Conservation (phyloP, 2,113 vertebrate species). For the Typhlomys cinereus region DNA sequence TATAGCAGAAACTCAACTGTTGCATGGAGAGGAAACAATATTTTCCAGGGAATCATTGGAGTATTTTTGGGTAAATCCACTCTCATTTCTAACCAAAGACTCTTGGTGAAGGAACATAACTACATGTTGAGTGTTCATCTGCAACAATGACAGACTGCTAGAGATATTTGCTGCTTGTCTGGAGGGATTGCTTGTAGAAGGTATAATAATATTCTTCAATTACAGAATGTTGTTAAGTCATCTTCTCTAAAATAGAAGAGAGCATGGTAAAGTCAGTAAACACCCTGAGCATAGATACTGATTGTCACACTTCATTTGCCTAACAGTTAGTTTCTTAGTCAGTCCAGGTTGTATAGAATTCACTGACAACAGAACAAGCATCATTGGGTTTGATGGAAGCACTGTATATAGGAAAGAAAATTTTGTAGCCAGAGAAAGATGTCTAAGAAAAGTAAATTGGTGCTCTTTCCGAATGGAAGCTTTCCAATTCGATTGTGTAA, state of each 20-base stretch:
- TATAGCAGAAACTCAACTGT: background rate
- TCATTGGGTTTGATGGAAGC: background rate
- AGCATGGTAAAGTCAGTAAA: no score
- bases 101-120: background rate
- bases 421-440: background rate
- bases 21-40: no score
- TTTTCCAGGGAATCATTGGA: background rate
- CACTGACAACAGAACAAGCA: background rate
- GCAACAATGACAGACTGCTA: accelerated
- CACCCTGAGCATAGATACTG: background rate
- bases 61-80: no score
- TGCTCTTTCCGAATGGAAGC: background rate
- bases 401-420: background rate
- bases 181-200: background rate
- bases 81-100: background rate
- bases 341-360: background rate
- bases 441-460: background rate
- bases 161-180: background rate
- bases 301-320: background rate
- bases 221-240: no score
- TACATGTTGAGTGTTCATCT: no score
- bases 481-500: background rate
- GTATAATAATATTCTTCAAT: no score
- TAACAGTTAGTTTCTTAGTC: background rate
- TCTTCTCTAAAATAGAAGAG: no score